Base-by-base conservation (phyloP, 2,797 vertebrate genomes). In the Leontopithecus rosalia region DNA sequence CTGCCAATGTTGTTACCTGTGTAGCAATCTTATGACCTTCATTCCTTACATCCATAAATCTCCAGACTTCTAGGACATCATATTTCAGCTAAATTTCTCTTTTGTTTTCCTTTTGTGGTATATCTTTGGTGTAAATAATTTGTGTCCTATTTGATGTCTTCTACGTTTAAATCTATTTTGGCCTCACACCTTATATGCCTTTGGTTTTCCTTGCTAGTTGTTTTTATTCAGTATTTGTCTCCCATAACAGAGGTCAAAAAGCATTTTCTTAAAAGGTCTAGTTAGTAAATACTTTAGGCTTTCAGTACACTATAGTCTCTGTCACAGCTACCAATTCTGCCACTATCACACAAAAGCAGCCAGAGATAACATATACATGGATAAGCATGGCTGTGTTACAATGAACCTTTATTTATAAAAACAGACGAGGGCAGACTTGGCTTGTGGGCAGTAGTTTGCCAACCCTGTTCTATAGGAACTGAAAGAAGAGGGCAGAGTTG, bases 281-380 rank as follows among this genome's bases (percentile, higher is more conserved):
- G 26, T 73, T 73, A 85, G 83, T 43, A 88, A 92, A 85, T 67
- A 83, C 48, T 72, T 95, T 19, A 77, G 88, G 2, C 50, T 95
- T 76, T 86, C 30, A 9, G 15, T 12, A 84, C 1, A 8, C 43
- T 58, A 2, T 2, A 22, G 9, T 80, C 28, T 88, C 77, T 82
- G n/a, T 57, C 7, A 6, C 7, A 58, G 26, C 10, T 57, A 20
- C 73, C 61, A 77, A 24, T 28, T 87, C 26, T 90, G 39, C 39
- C 55, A 11, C 30, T 24, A 11, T 36, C 52, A 24, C 73, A 26
- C n/a, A 91, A 12, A 81, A 61, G 52, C 52, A 55, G 19, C 26
- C 30, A 79, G 11, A 75, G 46, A 72, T 10, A 79, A 82, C 1
- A 50, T 6, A 22, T n/a, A 64, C 43, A 61, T 7, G 55, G 39